These are phyloP conservation scores for Natrix natrix DNA, from an alignment of 2,797 vertebrate species.

Conservation along the genomic window DNA sequence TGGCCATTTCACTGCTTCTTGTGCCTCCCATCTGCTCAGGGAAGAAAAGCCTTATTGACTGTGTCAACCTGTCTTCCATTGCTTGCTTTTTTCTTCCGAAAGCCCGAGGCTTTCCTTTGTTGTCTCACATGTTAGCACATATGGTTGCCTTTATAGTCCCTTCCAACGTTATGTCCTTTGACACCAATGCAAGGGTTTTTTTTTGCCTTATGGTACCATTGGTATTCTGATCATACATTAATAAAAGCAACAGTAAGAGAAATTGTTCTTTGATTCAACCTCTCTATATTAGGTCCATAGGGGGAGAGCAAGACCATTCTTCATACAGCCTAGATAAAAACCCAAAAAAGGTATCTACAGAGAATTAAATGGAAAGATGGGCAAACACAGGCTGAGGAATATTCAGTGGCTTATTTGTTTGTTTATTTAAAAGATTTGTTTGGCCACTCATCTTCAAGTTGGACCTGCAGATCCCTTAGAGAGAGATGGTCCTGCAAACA, in stretches of 20 bases:
- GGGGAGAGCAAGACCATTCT: not conserved
- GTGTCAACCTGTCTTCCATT: not conserved
- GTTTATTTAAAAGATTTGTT: not conserved
- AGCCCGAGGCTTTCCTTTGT: not conserved
- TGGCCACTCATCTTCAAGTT: not conserved
- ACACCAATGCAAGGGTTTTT: not conserved
- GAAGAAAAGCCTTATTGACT: not conserved
- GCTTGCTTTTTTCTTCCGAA: not conserved
- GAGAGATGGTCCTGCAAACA: not conserved
- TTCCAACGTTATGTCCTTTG: not conserved
- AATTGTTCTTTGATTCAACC: not conserved
- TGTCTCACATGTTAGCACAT: not conserved
- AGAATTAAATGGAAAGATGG: not conserved
- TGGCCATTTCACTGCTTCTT: not conserved
- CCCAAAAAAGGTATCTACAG: not conserved
- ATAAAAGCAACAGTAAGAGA: not conserved
- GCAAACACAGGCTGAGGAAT: not conserved
- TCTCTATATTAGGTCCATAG: not conserved
- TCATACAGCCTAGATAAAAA: not conserved
- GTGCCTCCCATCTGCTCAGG: not conserved
- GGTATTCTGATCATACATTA: not conserved
- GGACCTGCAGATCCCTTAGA: not conserved
- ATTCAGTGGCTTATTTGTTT: not conserved
- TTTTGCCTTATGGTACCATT: not conserved
- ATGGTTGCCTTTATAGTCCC: not conserved